These are phyloP conservation scores for Rattus rattus DNA, from an alignment of 2,113 vertebrate genomes.

Conservation along the genomic window DNA sequence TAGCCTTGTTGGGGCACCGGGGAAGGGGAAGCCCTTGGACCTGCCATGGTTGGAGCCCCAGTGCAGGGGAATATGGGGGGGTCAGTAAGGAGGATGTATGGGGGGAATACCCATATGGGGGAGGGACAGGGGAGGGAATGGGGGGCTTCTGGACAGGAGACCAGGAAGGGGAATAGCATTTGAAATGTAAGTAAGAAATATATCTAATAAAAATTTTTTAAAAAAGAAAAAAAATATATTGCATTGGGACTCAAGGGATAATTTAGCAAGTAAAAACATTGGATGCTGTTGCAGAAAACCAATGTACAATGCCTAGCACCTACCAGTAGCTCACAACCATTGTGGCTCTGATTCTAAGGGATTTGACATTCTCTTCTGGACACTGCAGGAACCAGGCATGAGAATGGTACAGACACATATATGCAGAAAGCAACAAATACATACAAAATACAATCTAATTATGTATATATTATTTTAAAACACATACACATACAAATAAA, in stretches of 20 bases:
- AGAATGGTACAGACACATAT: not conserved
- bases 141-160: too few relatives aligned
- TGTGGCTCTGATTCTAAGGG: not conserved
- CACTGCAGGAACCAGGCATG: not conserved
- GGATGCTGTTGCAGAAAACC: not conserved
- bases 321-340: not conserved
- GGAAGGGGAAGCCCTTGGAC: too few relatives aligned
- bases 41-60: too few relatives aligned
- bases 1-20: too few relatives aligned
- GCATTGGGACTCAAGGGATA: not conserved
- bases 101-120: too few relatives aligned
- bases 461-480: not conserved
- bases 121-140: too few relatives aligned
- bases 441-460: not conserved
- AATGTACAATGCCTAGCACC: not conserved
- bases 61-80: too few relatives aligned
- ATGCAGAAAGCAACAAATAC: not conserved
- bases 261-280: not conserved
- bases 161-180: too few relatives aligned
- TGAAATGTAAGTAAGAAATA: too few relatives aligned
- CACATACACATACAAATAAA: not conserved
- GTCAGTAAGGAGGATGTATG: too few relatives aligned
- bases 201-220: too few relatives aligned
- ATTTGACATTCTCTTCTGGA: not conserved
- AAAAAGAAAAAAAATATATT: not conserved